Conservation (phyloP, 2,888 invertebrate species). For the Oscheius sp. region DNA sequence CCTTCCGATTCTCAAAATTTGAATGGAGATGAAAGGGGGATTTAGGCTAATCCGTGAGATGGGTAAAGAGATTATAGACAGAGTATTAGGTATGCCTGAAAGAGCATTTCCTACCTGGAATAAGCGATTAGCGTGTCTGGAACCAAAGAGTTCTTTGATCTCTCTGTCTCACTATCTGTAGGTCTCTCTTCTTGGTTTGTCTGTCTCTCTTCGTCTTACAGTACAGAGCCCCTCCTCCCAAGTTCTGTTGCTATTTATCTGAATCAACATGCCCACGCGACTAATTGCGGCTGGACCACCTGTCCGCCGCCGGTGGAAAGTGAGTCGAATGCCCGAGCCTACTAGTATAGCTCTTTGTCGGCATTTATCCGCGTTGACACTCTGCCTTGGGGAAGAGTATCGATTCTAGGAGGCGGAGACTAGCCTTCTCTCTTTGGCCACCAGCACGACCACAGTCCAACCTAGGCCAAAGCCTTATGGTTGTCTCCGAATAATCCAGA, state of each 20-base stretch:
- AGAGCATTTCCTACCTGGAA: too few relatives aligned
- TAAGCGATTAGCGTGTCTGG: too few relatives aligned
- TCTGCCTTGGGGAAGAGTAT: slow-evolving; percentile 36
- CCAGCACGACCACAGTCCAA: slow-evolving; percentile 14
- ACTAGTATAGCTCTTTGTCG: slow-evolving; percentile 37
- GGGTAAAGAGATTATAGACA: too few relatives aligned
- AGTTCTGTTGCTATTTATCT: neutral
- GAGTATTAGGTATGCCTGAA: too few relatives aligned
- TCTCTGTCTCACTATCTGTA: neutral
- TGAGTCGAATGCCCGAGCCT: neutral
- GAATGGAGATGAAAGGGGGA: too few relatives aligned
- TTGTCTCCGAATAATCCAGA: neutral
- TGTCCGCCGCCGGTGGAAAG: neutral
- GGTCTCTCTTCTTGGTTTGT: neutral
- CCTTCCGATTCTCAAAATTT: too few relatives aligned
- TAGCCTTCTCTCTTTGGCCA: slow-evolving; percentile 1
- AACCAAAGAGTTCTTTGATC: too few relatives aligned
- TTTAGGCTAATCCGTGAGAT: too few relatives aligned
- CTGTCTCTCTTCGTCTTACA: neutral
- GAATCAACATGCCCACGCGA: neutral
- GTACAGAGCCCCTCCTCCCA: neutral
- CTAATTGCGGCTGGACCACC: neutral
- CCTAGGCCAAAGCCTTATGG: neutral
- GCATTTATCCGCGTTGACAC: slow-evolving; percentile 39
- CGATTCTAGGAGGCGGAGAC: slow-evolving; percentile 36